Conservation (phyloP, 2,888 invertebrate genomes). For the Calameuta filiformis region DNA sequence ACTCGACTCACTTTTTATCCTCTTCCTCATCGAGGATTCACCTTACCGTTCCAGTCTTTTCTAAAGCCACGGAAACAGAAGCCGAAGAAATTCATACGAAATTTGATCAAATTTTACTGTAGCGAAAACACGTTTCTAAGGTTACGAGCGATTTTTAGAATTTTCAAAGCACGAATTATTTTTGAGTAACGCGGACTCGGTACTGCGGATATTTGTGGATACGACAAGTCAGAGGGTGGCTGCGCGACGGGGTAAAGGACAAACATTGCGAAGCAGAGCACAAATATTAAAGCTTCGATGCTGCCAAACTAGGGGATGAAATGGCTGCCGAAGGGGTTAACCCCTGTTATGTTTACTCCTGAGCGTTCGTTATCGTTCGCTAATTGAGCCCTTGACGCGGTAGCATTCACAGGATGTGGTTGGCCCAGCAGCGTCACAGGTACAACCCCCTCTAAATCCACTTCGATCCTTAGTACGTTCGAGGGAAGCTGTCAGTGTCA, state of each 20-base stretch:
- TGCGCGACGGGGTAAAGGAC: constrained; percentile 4
- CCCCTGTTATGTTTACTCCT: constrained; percentile 39
- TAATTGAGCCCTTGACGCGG: constrained; percentile 49
- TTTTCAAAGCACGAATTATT: not conserved
- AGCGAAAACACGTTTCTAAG: not conserved
- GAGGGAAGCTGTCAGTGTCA: constrained; percentile 27
- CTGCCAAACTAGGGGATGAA: constrained; percentile 2
- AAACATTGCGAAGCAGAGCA: constrained; percentile 16
- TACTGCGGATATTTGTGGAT: not conserved
- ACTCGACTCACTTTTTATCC: not conserved
- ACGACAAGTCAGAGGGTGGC: not conserved
- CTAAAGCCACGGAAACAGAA: not conserved
- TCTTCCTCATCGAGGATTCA: not conserved
- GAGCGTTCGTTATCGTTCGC: constrained; percentile 53
- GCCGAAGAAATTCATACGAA: not conserved
- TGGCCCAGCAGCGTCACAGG: constrained; percentile 8
- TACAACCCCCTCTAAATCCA: not conserved
- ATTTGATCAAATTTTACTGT: not conserved
- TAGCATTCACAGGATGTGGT: constrained; percentile 16
- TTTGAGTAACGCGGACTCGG: not conserved
- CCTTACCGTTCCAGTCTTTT: not conserved
- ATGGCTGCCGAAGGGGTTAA: constrained; percentile 18
- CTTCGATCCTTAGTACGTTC: not conserved
- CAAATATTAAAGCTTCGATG: constrained; percentile 25
- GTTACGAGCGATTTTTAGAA: not conserved